Evolutionary conservation across 2,888 invertebrate genomes (phyloP), one percentile per base, ranked within the genome.

Genomic region (Terebella lapidaria): DNA sequence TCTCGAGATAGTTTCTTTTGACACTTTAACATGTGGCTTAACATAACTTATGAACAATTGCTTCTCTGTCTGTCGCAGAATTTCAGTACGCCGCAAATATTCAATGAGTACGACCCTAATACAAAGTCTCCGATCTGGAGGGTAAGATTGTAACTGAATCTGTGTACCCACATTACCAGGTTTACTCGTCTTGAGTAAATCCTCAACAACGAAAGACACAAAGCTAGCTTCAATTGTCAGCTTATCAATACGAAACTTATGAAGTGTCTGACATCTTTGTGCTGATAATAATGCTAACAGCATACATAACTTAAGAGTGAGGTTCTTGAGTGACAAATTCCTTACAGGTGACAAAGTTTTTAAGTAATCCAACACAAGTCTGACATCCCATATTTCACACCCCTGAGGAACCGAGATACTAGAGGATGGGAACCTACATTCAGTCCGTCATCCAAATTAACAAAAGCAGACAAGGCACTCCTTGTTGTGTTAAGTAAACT

Each of bases 341-440:
- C 25, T 28, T 3, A 28, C 20, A 26, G 52, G 52, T n/a, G 26
- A 53, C 20, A 58, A 25, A 24, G 58, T 29, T 35, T 18, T 15
- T 30, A 58, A 35, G 35, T 35, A 53, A 10, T 53, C 20, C 4
- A 58, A 30, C 2, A 58, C 53, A 20, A 51, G 24, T 30, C 26
- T n/a, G 4, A 58, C 58, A 58, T 58, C 58, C 58, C 58, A 58
- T 26, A 29, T 58, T 15, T 15, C n/a, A 35, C 42, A 35, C 42
- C n/a, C 42, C n/a, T 35, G n/a, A 35, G 42, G n/a, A 35, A 35
- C n/a, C 10, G 10, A 15, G 42, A 35, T 35, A 35, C 42, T n/a
- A 35, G n/a, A 15, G 42, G 42, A n/a, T 35, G 42, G n/a, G 42
- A 15, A 35, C 42, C 42, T 15, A 35, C 10, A n/a, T 35, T 35